Percentiles rank a stretch among this genome's conserved stretches.
Evolutionary conservation across 1,140 invertebrate species (phyloP).

Genomic region (Scaptodrosophila lebanonensis): DNA sequence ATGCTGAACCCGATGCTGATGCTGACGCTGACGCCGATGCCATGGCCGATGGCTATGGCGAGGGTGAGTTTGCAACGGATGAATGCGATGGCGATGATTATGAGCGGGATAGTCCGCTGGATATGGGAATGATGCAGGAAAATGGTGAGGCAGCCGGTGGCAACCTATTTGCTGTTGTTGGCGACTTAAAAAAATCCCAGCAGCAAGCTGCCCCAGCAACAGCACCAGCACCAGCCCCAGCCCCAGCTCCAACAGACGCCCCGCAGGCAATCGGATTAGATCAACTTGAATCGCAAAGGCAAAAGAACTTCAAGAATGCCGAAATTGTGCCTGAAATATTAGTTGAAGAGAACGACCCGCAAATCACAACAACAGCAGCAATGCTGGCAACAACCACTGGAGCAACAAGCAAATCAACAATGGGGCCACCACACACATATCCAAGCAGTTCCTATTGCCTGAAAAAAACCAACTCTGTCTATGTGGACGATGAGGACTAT

Average conservation of each 20-base stretch:
- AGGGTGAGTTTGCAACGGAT: no score
- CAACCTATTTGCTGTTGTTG: slow-evolving; percentile 51
- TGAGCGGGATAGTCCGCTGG: no score
- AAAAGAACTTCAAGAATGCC: background rate
- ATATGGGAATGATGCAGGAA: no score
- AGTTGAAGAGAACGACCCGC: slow-evolving; percentile 13
- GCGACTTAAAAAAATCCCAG: slow-evolving; percentile 34
- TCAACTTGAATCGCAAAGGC: background rate
- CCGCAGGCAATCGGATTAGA: no score
- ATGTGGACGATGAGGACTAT: slow-evolving; percentile 2
- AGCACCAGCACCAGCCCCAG: slow-evolving; percentile 4
- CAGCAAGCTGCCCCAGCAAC: background rate
- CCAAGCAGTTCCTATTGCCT: no score
- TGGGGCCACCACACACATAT: no score
- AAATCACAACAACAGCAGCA: background rate
- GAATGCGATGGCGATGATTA: no score
- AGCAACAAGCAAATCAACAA: no score
- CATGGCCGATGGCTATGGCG: background rate
- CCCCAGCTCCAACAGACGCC: no score
- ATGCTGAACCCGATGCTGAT: slow-evolving; percentile 1
- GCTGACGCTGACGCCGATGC: background rate
- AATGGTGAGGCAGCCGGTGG: background rate
- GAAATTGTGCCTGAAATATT: slow-evolving; percentile 25
- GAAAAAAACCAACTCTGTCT: slow-evolving; percentile 27
- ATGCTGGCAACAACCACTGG: background rate